Percentiles rank a stretch among this genome's conserved stretches.
These are phyloP conservation scores for Ormyrus labotus DNA, from an alignment of 2,888 invertebrate species.

Conservation along the genomic window DNA sequence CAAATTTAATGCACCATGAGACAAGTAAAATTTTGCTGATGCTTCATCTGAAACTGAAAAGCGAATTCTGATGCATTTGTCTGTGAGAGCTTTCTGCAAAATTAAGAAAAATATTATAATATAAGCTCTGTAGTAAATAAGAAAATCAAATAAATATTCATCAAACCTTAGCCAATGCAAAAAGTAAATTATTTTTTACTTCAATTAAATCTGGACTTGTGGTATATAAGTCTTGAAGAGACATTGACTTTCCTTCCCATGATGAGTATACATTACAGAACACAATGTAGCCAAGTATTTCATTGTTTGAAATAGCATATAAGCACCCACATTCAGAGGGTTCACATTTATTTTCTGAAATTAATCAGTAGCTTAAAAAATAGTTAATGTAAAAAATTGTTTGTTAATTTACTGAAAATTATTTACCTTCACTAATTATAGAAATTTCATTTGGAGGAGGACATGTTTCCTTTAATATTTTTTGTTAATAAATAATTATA, in stretches of 20 bases:
- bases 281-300: conserved; percentile 85
- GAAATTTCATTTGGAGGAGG: conserved; percentile 32
- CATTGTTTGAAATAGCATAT: conserved; percentile 79
- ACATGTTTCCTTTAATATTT: conserved; percentile 31
- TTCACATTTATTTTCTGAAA: conserved; percentile 67
- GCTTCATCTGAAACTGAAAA: conserved; percentile 48
- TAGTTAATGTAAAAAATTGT: conserved; percentile 1
- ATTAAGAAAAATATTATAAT: background rate
- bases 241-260: conserved; percentile 88
- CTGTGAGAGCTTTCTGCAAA: conserved; percentile 47
- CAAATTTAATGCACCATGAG: conserved; percentile 82
- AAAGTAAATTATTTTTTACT: conserved; percentile 43
- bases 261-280: conserved; percentile 91
- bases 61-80: conserved; percentile 48
- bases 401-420: too few species aligned
- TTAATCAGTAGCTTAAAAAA: background rate
- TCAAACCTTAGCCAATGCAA: conserved; percentile 50
- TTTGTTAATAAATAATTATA: background rate
- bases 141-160: background rate
- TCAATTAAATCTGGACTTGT: conserved; percentile 19
- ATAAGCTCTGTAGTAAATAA: background rate
- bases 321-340: conserved; percentile 82
- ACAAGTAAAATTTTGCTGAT: conserved; percentile 82
- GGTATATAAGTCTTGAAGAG: conserved; percentile 75
- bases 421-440: conserved; percentile 41